Evolutionary conservation across 2,888 invertebrate genomes (phyloP), one percentile per base, ranked within the genome.

Genomic region (Eupithecia subfuscata): DNA sequence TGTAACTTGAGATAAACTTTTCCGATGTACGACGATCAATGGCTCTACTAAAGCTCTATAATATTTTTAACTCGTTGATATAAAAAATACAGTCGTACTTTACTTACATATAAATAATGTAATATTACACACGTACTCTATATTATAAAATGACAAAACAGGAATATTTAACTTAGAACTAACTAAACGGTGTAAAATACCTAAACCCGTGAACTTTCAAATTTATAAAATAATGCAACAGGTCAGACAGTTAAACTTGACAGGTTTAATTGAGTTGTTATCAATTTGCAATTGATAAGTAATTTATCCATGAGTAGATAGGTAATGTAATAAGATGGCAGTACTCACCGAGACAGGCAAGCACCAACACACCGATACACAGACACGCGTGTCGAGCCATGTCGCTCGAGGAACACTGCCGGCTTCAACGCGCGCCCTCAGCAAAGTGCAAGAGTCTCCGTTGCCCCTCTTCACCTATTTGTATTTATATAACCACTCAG

Each of bases 311-410:
- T 14, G 60, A 52, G 11, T n/a, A 16, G 64, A 40, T 48, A 52
- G 18, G 64, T n/a, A 64, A 30, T 60, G 34, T 37, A 52, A 73
- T 48, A 73, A 78, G 65, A 68, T 56, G 71, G 79, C 74, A 69
- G 87, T 88, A 95, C 95, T 95, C 85, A 95, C 95, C 94, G 82
- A 91, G 87, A 87, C 90, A 91, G 87, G 91, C 90, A 85, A 95
- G 88, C 84, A 94, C 89, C 82, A 95, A 85, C 84, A 95, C 90
- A 87, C 92, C 92, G 82, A 95, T 90, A 88, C 91, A 93, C 89
- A 95, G 89, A 90, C 86, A 92, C 93, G 94, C 91, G 92, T 90
- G 91, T 92, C 95, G 95, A 92, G 95, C 94, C 95, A 95, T 95
- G 91, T 87, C 90, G 94, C 94, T 94, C 94, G 93, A 90, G 88